Percentiles rank a stretch among this genome's conserved stretches.
phyloP scores from a whole-genome alignment of 2,888 invertebrate species.

The Drosophila putrida region DNA sequence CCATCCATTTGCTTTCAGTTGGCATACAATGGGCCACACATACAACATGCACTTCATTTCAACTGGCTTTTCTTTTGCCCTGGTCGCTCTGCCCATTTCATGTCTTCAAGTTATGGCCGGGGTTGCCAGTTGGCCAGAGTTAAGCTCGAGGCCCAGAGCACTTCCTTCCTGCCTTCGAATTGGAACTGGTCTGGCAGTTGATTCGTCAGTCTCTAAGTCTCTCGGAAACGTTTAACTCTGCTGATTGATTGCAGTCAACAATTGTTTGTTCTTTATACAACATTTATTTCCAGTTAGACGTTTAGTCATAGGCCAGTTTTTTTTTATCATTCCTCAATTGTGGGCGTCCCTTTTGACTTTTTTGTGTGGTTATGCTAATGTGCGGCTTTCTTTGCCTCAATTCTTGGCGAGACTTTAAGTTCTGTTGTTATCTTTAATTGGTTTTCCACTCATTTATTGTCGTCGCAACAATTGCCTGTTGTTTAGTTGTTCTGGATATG shows the following conservation, averaged over 20 bases:
- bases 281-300: conserved; percentile 74
- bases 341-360: conserved; percentile 17
- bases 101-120: conserved; percentile 68
- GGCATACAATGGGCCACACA: conserved; percentile 49
- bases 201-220: conserved; percentile 7
- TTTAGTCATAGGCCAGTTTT: conserved; percentile 45
- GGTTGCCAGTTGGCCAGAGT: conserved; percentile 31
- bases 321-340: conserved; percentile 16
- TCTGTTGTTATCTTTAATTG: conserved; percentile 78
- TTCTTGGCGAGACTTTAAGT: conserved; percentile 39
- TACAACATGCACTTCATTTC: conserved; percentile 75
- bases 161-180: conserved; percentile 67
- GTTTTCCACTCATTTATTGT: conserved; percentile 69
- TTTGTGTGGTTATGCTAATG: conserved; percentile 26
- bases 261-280: conserved; percentile 80
- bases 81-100: conserved; percentile 56
- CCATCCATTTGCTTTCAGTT: neutral
- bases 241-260: conserved; percentile 82
- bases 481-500: conserved; percentile 23
- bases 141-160: conserved; percentile 55
- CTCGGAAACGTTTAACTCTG: conserved; percentile 77
- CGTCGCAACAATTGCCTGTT: conserved; percentile 48
- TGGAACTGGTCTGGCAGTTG: conserved; percentile 21
- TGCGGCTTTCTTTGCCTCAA: conserved; percentile 30
- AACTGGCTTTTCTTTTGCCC: conserved; percentile 60